Evolutionary conservation across 2,888 invertebrate species (phyloP), one percentile per base, ranked within the genome.

Genomic region (Latrodectus elegans): DNA sequence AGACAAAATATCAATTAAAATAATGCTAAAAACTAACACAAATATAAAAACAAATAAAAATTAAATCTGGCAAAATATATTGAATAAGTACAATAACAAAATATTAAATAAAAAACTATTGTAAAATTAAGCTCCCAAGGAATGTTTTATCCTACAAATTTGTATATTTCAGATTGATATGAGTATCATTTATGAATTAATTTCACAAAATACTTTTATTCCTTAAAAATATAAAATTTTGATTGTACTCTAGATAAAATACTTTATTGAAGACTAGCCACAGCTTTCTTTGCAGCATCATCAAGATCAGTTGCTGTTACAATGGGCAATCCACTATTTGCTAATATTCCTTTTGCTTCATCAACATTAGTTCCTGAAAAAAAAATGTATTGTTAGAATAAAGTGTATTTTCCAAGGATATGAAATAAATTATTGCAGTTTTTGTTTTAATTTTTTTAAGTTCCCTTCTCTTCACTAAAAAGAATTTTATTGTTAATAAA

Each of bases 251-350:
- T 65, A 3, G n/a, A 11, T 67, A n/a, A 12, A 67, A 15, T 10
- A 67, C 22, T 73, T 88, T 76, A 88, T 26, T 88, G 70, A 75
- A 91, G 90, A 89, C 92, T 92, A 65, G 91, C 90, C 8, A 99
- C 98, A 74, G 96, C 98, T 92, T 96, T 95, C 91, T 94, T 94
- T 0, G 99, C 99, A 15, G 99, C 99, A 92, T 97, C 97, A 90
- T 98, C 99, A 87, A 99, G 94, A 92, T 97, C 95, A 89, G 93
- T 93, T 10, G 98, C 97, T 52, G 96, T 95, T 82, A 95, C 94
- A 89, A 99, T 95, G 38, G 96, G 94, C 76, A 99, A 93, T 9
- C 96, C 96, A 70, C 98, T 98, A 77, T 96, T 94, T 88, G 94
- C 93, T 22, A 99, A 94, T 90, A 99, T 95, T 91, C 94, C 94